These are phyloP conservation scores for Bombus superbus DNA, from an alignment of 1,140 invertebrate species.

Conservation along the genomic window DNA sequence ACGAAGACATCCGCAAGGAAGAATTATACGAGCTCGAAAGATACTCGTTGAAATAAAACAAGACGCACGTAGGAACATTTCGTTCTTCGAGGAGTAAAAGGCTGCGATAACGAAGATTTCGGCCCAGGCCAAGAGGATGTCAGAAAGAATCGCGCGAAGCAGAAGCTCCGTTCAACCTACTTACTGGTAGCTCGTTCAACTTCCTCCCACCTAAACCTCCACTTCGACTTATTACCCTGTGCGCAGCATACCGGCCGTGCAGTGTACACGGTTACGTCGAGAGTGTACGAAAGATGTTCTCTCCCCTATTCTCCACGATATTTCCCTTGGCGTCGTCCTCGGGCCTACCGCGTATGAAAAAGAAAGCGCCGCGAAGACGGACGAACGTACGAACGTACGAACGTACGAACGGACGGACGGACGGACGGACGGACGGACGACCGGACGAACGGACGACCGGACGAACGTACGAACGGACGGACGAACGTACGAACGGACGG, in stretches of 20 bases:
- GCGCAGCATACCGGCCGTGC: no score
- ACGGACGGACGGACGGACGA: not conserved
- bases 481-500: not conserved
- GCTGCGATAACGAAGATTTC: not conserved
- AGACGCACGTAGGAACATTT: not conserved
- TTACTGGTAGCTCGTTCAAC: not conserved
- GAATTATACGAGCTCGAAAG: not conserved
- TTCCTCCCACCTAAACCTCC: not conserved
- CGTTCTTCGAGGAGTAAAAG: not conserved
- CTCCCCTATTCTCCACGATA: not conserved
- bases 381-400: constrained; percentile 1
- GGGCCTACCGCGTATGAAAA: not conserved
- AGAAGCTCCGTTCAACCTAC: not conserved
- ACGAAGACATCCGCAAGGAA: not conserved
- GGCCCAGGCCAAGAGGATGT: not conserved
- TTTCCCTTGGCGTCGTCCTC: constrained; percentile 5
- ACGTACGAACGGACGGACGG: not conserved
- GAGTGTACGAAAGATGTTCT: not conserved
- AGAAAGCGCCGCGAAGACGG: not conserved
- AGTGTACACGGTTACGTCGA: not conserved
- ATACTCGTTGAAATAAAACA: not conserved
- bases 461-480: not conserved
- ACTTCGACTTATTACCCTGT: not conserved
- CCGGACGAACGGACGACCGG: not conserved
- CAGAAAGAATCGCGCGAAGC: not conserved